Evolutionary conservation across 92 coral and sea anemone species (phyloP).

Genomic region (Phenganax marumi): DNA sequence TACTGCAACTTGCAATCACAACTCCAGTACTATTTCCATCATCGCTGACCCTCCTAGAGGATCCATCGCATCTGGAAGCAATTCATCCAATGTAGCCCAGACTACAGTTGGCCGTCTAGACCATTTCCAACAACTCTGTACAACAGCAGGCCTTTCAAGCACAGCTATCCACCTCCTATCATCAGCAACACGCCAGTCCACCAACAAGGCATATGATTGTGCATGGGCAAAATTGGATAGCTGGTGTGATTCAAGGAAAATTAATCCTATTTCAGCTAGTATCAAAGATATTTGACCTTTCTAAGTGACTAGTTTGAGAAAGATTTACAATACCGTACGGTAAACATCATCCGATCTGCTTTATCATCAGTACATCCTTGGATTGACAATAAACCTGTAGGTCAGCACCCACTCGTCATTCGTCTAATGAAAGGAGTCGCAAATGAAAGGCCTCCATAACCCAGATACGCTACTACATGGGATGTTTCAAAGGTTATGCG

Average conservation of each 20-base stretch:
- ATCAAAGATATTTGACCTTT: constrained; percentile 10
- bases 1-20: no score
- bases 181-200: constrained; percentile 57
- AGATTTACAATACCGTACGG: neutral
- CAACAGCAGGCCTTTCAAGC: constrained; percentile 52
- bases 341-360: neutral
- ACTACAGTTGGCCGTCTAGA: no score
- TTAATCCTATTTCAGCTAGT: constrained; percentile 51
- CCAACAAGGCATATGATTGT: constrained; percentile 41
- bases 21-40: constrained; percentile 48
- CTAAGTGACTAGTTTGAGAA: neutral
- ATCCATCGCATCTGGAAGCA: constrained; percentile 38
- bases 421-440: constrained; percentile 21
- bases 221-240: constrained; percentile 46
- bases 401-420: constrained; percentile 1
- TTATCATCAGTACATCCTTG: neutral
- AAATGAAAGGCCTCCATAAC: constrained; percentile 33
- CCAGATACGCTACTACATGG: constrained; percentile 37
- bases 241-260: constrained; percentile 43
- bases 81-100: constrained; percentile 58
- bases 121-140: no score
- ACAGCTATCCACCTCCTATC: constrained; percentile 49
- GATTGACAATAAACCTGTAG: neutral
- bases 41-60: constrained; percentile 48
- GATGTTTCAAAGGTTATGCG: constrained; percentile 12